These are phyloP conservation scores for Odontocerum albicorne DNA, from an alignment of 2,888 invertebrate genomes.

Conservation along the genomic window DNA sequence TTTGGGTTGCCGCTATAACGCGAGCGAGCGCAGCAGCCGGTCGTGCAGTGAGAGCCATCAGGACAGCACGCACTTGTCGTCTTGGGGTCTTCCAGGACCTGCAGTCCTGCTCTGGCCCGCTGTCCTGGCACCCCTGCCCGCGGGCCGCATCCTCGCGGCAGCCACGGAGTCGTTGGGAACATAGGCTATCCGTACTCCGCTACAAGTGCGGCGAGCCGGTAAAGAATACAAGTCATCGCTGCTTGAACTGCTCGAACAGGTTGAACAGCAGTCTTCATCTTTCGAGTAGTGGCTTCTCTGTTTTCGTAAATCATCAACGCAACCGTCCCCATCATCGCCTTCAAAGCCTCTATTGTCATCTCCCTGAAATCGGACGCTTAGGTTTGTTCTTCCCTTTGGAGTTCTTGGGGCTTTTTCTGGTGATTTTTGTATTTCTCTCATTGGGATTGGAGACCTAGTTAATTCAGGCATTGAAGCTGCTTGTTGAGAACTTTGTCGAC, in stretches of 20 bases:
- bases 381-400: slow-evolving; percentile 43
- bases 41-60: slow-evolving; percentile 56
- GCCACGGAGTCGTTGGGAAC: slow-evolving; percentile 91
- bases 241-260: slow-evolving; percentile 86
- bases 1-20: slow-evolving; percentile 13
- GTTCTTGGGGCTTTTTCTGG: slow-evolving; percentile 28
- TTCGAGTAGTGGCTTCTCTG: slow-evolving; percentile 44
- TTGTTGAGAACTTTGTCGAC: slow-evolving; percentile 45
- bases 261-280: slow-evolving; percentile 82
- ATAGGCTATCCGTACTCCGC: slow-evolving; percentile 88
- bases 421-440: slow-evolving; percentile 35
- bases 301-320: slow-evolving; percentile 37
- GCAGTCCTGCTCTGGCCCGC: slow-evolving; percentile 76
- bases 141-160: slow-evolving; percentile 71
- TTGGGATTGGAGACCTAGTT: slow-evolving; percentile 44
- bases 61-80: slow-evolving; percentile 85
- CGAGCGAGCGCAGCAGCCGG: neutral
- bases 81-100: slow-evolving; percentile 53
- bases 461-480: slow-evolving; percentile 66
- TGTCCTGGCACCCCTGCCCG: slow-evolving; percentile 42
- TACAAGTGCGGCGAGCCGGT: slow-evolving; percentile 81
- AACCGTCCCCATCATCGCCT: slow-evolving; percentile 44
- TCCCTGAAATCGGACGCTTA: slow-evolving; percentile 59
- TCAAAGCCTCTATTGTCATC: slow-evolving; percentile 50
- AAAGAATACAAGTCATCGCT: slow-evolving; percentile 86